phyloP scores from a whole-genome alignment of 2,888 invertebrate species.

The Hypselothyrea guttata region DNA sequence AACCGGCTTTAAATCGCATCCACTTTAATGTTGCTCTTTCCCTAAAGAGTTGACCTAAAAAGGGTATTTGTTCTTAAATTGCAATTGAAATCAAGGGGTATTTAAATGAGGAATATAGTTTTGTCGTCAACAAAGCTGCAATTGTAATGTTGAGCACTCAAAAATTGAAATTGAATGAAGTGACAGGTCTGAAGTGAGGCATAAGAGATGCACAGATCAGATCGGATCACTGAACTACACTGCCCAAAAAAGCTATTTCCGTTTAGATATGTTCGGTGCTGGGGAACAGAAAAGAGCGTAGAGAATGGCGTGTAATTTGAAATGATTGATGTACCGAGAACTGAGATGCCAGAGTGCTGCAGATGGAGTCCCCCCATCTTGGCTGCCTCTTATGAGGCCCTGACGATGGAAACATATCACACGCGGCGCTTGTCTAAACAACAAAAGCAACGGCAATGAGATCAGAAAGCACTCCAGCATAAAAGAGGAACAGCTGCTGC shows the following conservation, averaged over 20 bases:
- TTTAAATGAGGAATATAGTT: background rate
- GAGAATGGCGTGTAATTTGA: constrained; percentile 55
- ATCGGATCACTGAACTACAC: constrained; percentile 55
- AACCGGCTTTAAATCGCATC: background rate
- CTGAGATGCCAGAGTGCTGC: constrained; percentile 1
- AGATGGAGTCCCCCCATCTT: constrained; percentile 12
- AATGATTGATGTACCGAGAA: constrained; percentile 60
- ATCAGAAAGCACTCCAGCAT: constrained; percentile 21
- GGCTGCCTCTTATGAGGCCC: constrained; percentile 21
- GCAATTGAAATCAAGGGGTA: too few relatives aligned
- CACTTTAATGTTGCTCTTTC: background rate
- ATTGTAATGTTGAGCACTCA: background rate
- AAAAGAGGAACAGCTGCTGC: constrained; percentile 40
- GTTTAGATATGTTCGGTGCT: constrained; percentile 31
- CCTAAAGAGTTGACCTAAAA: too few relatives aligned
- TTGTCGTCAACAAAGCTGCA: background rate
- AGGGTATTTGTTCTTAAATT: too few relatives aligned
- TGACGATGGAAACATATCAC: constrained; percentile 62
- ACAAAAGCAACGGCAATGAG: constrained; percentile 26
- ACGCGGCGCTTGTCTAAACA: constrained; percentile 63
- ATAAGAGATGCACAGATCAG: constrained; percentile 38
- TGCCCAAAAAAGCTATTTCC: constrained; percentile 59
- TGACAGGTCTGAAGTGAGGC: constrained; percentile 43
- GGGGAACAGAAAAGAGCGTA: constrained; percentile 20
- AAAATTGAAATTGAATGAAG: constrained; percentile 31